A percentile compares a stretch with the other conserved stretches of the same genome.
Evolutionary conservation across 1,140 invertebrate genomes (phyloP).

Genomic region (Tigriopus japonicus): DNA sequence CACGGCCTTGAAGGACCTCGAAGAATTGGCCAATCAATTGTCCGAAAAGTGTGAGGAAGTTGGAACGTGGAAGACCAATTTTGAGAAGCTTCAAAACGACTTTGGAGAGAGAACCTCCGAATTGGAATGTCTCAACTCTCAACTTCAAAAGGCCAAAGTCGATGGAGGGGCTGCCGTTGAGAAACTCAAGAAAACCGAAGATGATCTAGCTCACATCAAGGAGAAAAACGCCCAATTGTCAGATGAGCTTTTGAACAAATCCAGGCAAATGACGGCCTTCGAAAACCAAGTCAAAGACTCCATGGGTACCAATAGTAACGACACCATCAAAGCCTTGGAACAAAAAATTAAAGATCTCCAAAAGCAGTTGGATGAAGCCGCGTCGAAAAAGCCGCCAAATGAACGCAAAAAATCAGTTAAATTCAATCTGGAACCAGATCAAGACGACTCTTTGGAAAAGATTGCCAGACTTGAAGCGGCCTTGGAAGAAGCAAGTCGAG

Average conservation of each 20-base stretch:
- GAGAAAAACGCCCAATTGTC: conserved; percentile 14
- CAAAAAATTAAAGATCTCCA: background rate
- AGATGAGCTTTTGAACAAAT: conserved; percentile 10
- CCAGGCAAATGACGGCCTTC: background rate
- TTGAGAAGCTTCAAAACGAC: conserved; percentile 5
- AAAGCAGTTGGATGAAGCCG: background rate
- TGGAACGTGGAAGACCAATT: background rate
- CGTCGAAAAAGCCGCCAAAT: too few relatives aligned
- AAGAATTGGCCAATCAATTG: background rate
- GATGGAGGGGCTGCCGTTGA: conserved; percentile 4
- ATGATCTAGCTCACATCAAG: conserved; percentile 6
- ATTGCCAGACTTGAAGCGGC: conserved; percentile 8
- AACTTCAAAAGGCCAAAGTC: background rate
- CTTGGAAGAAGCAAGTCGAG: background rate
- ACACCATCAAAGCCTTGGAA: too few relatives aligned
- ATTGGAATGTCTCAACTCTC: conserved; percentile 3
- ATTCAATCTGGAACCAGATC: conserved; percentile 1
- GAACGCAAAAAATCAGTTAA: conserved; percentile 4
- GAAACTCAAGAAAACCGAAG: conserved; percentile 2
- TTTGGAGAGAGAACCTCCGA: background rate
- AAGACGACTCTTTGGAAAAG: background rate
- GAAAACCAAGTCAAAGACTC: too few relatives aligned
- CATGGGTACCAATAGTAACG: too few relatives aligned
- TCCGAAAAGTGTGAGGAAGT: background rate
- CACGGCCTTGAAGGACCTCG: background rate